These are phyloP conservation scores for Melanaphis sacchari DNA, from an alignment of 1,140 invertebrate species.

Conservation along the genomic window DNA sequence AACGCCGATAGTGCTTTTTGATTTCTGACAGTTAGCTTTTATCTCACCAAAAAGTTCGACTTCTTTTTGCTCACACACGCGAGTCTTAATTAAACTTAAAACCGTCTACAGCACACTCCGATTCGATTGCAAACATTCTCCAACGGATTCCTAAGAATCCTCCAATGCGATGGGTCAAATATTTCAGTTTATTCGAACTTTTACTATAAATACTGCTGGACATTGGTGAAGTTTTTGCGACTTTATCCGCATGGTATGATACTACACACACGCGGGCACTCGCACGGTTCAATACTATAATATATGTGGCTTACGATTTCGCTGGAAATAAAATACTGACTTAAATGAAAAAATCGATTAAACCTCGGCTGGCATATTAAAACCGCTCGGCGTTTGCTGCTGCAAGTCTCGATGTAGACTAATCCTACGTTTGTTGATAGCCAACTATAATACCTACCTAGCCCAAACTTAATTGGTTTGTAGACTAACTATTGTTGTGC, in stretches of 20 bases:
- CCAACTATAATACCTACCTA: not conserved
- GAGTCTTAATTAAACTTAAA: constrained; percentile 56
- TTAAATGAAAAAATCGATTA: constrained; percentile 32
- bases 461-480: constrained; percentile 47
- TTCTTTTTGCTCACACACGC: not conserved
- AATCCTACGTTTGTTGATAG: constrained; percentile 44
- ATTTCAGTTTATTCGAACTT: constrained; percentile 39
- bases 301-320: constrained; percentile 12
- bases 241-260: not conserved
- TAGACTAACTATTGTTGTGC: not conserved
- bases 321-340: not conserved
- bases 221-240: constrained; percentile 30
- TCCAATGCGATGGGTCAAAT: constrained; percentile 30
- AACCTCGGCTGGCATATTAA: constrained; percentile 42
- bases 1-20: constrained; percentile 36
- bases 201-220: not conserved
- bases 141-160: constrained; percentile 13
- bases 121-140: constrained; percentile 50
- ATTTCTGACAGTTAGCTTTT: constrained; percentile 49
- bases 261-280: too few species aligned
- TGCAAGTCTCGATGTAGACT: not conserved
- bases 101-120: constrained; percentile 24
- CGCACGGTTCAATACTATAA: not conserved
- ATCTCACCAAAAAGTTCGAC: constrained; percentile 39
- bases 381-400: not conserved